phyloP scores from a whole-genome alignment of 2,113 vertebrate genomes.

The Notiomystis cincta region DNA sequence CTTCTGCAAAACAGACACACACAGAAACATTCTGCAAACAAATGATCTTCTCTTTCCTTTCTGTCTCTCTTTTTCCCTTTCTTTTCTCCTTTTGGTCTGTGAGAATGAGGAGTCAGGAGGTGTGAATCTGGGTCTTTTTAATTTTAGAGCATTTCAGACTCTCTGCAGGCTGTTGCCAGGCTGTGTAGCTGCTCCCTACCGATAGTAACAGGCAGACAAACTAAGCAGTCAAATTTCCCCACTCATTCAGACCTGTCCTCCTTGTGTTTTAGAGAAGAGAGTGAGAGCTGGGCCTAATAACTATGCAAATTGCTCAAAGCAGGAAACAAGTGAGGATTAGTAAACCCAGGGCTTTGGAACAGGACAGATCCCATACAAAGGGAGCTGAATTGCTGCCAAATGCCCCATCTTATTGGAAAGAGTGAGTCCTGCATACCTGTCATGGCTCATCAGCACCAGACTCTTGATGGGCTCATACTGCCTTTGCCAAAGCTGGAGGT shows the following conservation, averaged over 20 bases:
- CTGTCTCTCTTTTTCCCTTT: not conserved
- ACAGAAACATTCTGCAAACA: not conserved
- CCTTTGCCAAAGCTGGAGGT: not conserved
- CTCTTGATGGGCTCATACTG: not conserved
- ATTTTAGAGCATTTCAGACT: slow-evolving; percentile 13
- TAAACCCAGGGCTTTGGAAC: not conserved
- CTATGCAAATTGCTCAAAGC: not conserved
- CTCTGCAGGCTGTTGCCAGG: not conserved
- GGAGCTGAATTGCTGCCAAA: not conserved
- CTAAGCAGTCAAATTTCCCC: not conserved
- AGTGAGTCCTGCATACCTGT: not conserved
- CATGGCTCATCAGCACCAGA: not conserved
- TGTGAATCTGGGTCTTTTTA: not conserved
- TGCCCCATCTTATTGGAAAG: not conserved
- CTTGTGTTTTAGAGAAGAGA: not conserved
- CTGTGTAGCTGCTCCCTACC: not conserved
- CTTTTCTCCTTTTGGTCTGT: not conserved
- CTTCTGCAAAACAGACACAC: not conserved
- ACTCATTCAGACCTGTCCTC: not conserved
- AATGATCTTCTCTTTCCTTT: not conserved
- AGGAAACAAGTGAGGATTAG: slow-evolving; percentile 4
- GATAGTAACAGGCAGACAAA: slow-evolving; percentile 16
- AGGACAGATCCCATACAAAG: not conserved
- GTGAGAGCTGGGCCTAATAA: not conserved
- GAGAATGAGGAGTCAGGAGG: not conserved